These are phyloP conservation scores for Dicyrtomina minuta DNA, from an alignment of 2,888 invertebrate species.

Conservation along the genomic window DNA sequence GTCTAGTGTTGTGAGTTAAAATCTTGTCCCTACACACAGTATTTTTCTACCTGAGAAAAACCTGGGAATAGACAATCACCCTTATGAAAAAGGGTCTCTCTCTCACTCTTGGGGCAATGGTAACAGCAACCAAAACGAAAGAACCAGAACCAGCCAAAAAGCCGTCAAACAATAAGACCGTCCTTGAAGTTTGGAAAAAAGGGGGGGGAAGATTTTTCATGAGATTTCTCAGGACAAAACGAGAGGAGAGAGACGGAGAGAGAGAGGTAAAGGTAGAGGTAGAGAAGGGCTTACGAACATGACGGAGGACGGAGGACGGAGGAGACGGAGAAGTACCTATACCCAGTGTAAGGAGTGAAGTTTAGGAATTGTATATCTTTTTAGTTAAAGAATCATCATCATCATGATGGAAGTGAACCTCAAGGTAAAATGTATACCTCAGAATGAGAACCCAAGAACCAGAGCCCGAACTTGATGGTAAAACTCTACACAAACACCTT, in stretches of 20 bases:
- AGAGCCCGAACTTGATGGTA: neutral
- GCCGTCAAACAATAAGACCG: conserved; percentile 35
- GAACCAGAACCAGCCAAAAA: too few species aligned
- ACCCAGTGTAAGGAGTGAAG: neutral
- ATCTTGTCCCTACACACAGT: neutral
- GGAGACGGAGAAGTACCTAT: neutral
- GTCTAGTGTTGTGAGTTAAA: neutral
- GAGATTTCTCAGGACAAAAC: conserved; percentile 30
- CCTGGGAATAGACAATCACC: conserved; percentile 15
- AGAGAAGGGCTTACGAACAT: conserved; percentile 10
- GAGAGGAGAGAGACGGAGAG: too few species aligned
- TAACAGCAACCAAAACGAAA: too few species aligned
- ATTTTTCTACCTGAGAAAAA: conserved; percentile 12
- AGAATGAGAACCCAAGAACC: too few species aligned
- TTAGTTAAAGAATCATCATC: conserved; percentile 21
- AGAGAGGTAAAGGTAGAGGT: conserved; percentile 19
- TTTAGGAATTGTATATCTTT: conserved; percentile 1
- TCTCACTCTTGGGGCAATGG: too few species aligned
- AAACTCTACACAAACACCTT: conserved; percentile 19
- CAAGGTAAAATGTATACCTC: conserved; percentile 15
- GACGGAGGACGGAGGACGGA: conserved; percentile 3
- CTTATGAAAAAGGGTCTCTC: conserved; percentile 12
- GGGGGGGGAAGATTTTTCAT: conserved; percentile 23
- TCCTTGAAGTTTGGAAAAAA: conserved; percentile 36
- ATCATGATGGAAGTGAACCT: conserved; percentile 18